A percentile compares a stretch with the other conserved stretches of the same genome.
Conservation (phyloP, 2,797 vertebrate genomes). For the Adelosebastes latens region DNA sequence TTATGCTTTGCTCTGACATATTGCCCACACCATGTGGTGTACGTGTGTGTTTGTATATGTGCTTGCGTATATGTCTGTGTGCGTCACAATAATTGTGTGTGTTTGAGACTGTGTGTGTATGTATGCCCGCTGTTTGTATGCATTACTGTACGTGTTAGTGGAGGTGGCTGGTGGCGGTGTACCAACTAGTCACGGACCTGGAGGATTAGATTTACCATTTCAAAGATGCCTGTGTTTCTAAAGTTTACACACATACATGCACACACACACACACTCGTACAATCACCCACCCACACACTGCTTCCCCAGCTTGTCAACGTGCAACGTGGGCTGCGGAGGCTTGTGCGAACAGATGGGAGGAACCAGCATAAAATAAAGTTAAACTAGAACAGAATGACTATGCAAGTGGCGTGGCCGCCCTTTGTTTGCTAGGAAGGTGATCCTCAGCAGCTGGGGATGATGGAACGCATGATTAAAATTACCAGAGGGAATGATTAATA, state of each 20-base stretch:
- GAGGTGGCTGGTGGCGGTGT: slow-evolving; percentile 81
- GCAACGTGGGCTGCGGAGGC: slow-evolving; percentile 85
- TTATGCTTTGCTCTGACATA: slow-evolving; percentile 85
- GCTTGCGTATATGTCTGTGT: slow-evolving; percentile 41
- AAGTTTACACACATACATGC: slow-evolving; percentile 82
- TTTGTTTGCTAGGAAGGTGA: slow-evolving; percentile 99
- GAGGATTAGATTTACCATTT: slow-evolving; percentile 85
- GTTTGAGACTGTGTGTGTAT: slow-evolving; percentile 8
- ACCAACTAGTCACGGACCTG: slow-evolving; percentile 84
- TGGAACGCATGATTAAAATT: slow-evolving; percentile 99
- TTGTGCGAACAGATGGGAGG: slow-evolving; percentile 88
- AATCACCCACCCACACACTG: slow-evolving; percentile 83
- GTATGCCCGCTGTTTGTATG: slow-evolving; percentile 71
- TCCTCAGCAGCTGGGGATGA: slow-evolving; percentile 98
- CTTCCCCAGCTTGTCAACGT: slow-evolving; percentile 84
- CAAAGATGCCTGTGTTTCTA: slow-evolving; percentile 84
- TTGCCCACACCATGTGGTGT: slow-evolving; percentile 85
- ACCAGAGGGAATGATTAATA: slow-evolving; percentile 99
- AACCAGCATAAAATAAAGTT: slow-evolving; percentile 89
- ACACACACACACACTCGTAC: slow-evolving; percentile 68
- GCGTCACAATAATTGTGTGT: slow-evolving; percentile 32
- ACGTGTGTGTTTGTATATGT: slow-evolving; percentile 58
- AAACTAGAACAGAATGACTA: slow-evolving; percentile 94
- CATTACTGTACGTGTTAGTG: slow-evolving; percentile 75
- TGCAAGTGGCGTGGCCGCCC: slow-evolving; percentile 90